Evolutionary conservation across 2,797 vertebrate species (phyloP), one percentile per base, ranked within the genome.

Genomic region (Chaetodon trifasciatus): DNA sequence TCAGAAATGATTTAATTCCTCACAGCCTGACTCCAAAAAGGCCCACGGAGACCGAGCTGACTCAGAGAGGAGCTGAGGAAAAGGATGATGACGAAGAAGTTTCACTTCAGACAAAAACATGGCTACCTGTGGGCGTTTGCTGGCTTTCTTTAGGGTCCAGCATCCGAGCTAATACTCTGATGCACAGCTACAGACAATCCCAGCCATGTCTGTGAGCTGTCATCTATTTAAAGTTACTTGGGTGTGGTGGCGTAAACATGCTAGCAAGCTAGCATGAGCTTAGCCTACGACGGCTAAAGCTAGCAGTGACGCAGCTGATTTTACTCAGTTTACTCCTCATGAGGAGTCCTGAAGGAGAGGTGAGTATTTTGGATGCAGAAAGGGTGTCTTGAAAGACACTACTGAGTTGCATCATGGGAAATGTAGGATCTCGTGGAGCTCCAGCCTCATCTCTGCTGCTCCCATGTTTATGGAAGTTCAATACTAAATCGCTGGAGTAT

Each of bases 1-100:
- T 74, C 76, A 42, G 50, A 66, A 61, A 73, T 75, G 66, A 84
- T 71, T 56, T 60, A 84, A 66, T 68, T 78, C 87, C 82, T 85
- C 71, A 46, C 40, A 84, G 69, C 2, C 39, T 0, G 56, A 72
- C 69, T 78, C 67, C 40, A 63, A 52, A 73, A 62, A 56, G 50
- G 42, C 28, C 64, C 19, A 7, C 1, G 37, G 63, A 80, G 69
- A 40, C 19, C 0, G n/a, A 73, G 65, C 62, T 3, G 57, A 52
- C 50, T 77, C 39, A 23, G 39, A 67, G 70, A 53, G 2, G 13
- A 66, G 62, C 39, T 0, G 47, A 67, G 79, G 19, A 8, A 35
- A 28, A 24, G 49, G 46, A 42, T n/a, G 28, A 32, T 3, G 28
- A 32, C 28, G 77, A 40, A 23, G 69, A 37, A 3, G 55, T 15